phyloP scores from a whole-genome alignment of 2,797 vertebrate species.

The Sibirionetta formosa region DNA sequence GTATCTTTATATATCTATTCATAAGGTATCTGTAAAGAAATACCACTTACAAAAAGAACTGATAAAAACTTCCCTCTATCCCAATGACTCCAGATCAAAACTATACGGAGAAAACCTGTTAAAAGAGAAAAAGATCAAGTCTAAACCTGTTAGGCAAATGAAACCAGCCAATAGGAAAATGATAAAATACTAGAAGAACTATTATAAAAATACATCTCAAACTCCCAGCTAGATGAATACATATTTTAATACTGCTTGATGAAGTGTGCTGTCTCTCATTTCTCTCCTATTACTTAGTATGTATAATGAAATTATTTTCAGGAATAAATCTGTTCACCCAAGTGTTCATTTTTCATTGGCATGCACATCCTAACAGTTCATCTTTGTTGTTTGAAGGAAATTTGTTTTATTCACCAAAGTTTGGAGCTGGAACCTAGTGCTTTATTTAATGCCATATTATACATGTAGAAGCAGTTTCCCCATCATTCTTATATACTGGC shows the following conservation, averaged over 20 bases:
- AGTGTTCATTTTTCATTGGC: not conserved
- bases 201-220: constrained; percentile 3
- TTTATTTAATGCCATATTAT: not conserved
- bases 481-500: not conserved
- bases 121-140: constrained; percentile 23
- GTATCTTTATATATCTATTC: not conserved
- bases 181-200: constrained; percentile 16
- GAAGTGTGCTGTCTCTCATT: not conserved
- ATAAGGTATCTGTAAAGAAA: constrained; percentile 4
- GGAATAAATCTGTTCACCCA: not conserved
- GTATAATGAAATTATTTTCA: not conserved
- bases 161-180: constrained; percentile 21
- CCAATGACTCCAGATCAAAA: constrained; percentile 44
- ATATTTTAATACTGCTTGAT: constrained; percentile 16
- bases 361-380: not conserved
- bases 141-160: constrained; percentile 35
- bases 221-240: constrained; percentile 5
- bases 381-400: not conserved
- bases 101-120: not conserved
- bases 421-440: not conserved
- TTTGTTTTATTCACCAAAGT: not conserved
- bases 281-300: not conserved
- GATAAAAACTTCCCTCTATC: not conserved
- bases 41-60: not conserved
- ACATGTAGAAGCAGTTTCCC: not conserved